Evolutionary conservation across 2,113 vertebrate genomes (phyloP), one percentile per base, ranked within the genome.

Genomic region (Calyptommatus sinebrachiatus): DNA sequence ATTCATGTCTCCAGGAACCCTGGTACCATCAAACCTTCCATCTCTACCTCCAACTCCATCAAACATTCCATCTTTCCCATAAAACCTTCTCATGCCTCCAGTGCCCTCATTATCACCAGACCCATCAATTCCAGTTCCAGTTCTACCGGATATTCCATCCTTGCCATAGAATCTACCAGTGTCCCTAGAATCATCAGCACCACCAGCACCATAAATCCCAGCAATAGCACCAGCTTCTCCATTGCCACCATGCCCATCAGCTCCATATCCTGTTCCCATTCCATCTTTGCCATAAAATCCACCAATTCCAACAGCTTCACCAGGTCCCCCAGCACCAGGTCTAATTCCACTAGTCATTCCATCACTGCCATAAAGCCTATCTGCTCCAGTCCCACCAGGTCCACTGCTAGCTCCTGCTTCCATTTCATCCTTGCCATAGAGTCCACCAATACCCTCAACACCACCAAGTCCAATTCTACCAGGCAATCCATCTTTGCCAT

Each of bases 61-160:
- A 11, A 10, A 2, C 31, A 41, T 45, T 0, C 67, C 31, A 69
- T 69, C 31, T 35, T 69, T 45, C 1, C 31, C 67, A 69, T 69
- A 69, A 16, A 76, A n/a, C 20, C 50, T n/a, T 31, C 29, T 57
- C 2, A 28, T 1, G 5, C 7, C 80, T 0, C 29, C 66, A 3
- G 22, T 1, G 2, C 7, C 80, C 0, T 41, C 21, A 6, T 3
- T 4, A 4, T 14, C 48, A 41, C 1, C 35, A 10, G 7, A 3
- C 7, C 48, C 76, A 11, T 8, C 76, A 60, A 22, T 21, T 28
- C 29, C 66, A 14, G 66, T 1, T 63, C 46, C 41, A 79, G 11
- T 11, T 63, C 53, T 18, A 57, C 53, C 16, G 4, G n/a, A 9
- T 1, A 71, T 21, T 0, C 69, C 57, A 2, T 69, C 63, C 20